Conservation (phyloP, 37 sponge, comb jelly and placozoan species). For the Bolinopsis microptera region DNA sequence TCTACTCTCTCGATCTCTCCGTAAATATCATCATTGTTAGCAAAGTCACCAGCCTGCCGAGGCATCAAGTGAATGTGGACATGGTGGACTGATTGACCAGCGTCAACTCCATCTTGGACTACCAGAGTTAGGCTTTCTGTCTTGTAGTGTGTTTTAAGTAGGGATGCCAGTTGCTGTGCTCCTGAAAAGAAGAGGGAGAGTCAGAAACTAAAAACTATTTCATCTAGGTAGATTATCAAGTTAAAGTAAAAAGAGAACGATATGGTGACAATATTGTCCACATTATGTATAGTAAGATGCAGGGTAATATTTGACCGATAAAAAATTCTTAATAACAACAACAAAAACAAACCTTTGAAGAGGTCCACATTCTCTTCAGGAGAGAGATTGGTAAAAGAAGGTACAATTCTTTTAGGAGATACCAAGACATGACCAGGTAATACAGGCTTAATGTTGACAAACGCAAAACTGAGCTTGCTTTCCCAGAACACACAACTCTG, state of each 20-base stretch:
- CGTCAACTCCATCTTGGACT: constrained; percentile 26
- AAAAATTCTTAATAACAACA: too few relatives aligned
- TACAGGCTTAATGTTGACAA: constrained; percentile 41
- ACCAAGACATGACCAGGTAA: constrained; percentile 53
- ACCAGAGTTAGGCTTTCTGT: constrained; percentile 43
- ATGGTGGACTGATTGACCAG: constrained; percentile 34
- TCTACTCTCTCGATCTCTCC: constrained; percentile 61
- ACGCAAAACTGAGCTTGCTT: constrained; percentile 40
- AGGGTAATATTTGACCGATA: too few relatives aligned
- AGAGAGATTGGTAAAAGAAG: not conserved
- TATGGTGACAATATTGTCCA: too few relatives aligned
- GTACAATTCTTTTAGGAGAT: constrained; percentile 9
- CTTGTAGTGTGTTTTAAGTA: constrained; percentile 49
- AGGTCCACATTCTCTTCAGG: not conserved
- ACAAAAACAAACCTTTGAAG: constrained; percentile 45
- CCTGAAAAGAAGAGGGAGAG: not conserved
- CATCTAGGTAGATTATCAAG: too few relatives aligned
- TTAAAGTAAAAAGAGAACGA: too few relatives aligned
- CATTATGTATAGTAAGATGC: too few relatives aligned
- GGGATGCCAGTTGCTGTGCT: not conserved
- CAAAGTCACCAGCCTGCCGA: constrained; percentile 9
- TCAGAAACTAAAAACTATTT: too few relatives aligned
- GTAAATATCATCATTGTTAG: constrained; percentile 61
- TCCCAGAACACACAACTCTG: constrained; percentile 61
- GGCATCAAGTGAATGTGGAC: constrained; percentile 59